Percentiles rank a stretch among this genome's conserved stretches.
phyloP scores from a whole-genome alignment of 1,140 invertebrate genomes.

The Steinernema khuongi region DNA sequence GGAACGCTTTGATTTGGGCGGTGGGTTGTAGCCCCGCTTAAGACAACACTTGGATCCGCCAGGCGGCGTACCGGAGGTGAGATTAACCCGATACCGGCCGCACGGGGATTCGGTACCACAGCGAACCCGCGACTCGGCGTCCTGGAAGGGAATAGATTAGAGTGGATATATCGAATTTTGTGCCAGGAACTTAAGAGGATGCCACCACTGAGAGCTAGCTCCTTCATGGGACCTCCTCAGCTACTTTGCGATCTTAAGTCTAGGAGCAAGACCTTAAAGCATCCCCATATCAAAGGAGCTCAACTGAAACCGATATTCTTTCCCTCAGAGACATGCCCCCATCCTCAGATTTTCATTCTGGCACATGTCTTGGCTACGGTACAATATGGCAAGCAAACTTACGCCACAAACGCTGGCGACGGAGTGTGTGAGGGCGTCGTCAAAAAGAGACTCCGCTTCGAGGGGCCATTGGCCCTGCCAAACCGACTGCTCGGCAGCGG shows the following conservation, averaged over 20 bases:
- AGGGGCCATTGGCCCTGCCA: not conserved
- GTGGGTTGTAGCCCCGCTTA: constrained; percentile 7
- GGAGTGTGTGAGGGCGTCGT: not conserved
- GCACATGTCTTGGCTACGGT: too few species aligned
- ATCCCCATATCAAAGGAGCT: too few species aligned
- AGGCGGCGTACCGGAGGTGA: not conserved
- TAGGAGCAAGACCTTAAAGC: too few species aligned
- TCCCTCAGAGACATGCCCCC: too few species aligned
- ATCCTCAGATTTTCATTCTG: too few species aligned
- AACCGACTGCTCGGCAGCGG: constrained; percentile 7
- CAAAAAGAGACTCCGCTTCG: not conserved
- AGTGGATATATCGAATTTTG: too few species aligned
- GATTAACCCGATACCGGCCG: not conserved
- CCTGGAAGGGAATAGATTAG: not conserved
- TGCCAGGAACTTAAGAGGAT: too few species aligned
- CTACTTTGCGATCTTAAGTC: too few species aligned
- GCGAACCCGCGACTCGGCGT: constrained; percentile 7
- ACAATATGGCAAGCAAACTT: not conserved
- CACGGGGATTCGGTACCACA: not conserved
- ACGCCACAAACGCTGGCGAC: not conserved
- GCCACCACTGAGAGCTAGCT: too few species aligned
- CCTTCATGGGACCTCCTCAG: too few species aligned
- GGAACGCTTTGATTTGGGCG: not conserved
- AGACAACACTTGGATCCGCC: not conserved
- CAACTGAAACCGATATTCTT: too few species aligned